Conservation (phyloP, 2,888 invertebrate species). For the Archips crataeganus region DNA sequence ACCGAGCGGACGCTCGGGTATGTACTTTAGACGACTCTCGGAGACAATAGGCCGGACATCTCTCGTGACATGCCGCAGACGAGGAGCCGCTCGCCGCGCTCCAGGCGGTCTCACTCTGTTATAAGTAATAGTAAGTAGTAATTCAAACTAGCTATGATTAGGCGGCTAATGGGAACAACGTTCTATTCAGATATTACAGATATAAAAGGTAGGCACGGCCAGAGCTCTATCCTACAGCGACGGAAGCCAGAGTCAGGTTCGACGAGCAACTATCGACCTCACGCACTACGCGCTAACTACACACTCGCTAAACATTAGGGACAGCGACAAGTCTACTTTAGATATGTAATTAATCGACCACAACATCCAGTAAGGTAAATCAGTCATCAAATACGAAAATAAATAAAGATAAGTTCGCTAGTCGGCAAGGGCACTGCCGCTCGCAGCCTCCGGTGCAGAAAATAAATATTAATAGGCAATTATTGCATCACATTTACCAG, state of each 20-base stretch:
- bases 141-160: not conserved
- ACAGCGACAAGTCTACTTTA: not conserved
- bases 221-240: not conserved
- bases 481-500: constrained; percentile 35
- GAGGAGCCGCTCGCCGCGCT: not conserved
- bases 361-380: not conserved
- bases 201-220: not conserved
- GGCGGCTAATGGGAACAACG: not conserved
- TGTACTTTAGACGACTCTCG: too few species aligned
- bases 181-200: not conserved
- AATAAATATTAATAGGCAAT: constrained; percentile 9
- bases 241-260: not conserved
- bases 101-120: not conserved
- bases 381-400: not conserved
- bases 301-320: not conserved
- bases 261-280: not conserved
- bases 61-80: not conserved
- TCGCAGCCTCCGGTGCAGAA: constrained; percentile 22
- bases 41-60: too few species aligned
- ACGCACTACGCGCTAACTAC: not conserved
- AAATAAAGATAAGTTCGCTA: not conserved
- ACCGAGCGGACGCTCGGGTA: not conserved
- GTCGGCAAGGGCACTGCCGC: not conserved
- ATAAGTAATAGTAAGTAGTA: too few species aligned
- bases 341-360: not conserved